Percentiles rank a stretch among this genome's conserved stretches.
Evolutionary conservation across 2,888 invertebrate species (phyloP).

Genomic region (Protodeltote pygarga): DNA sequence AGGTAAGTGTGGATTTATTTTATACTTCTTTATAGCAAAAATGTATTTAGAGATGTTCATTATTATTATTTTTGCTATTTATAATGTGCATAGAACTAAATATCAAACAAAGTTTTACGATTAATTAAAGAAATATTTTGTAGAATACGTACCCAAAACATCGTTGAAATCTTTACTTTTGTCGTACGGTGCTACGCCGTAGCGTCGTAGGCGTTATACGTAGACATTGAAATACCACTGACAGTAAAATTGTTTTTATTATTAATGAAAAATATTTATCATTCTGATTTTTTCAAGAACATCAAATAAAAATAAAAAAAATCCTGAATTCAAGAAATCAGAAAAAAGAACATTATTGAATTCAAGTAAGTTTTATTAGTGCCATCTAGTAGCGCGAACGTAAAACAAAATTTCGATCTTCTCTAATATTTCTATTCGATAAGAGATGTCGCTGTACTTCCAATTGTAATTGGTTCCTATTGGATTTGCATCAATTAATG

Average conservation of each 20-base stretch:
- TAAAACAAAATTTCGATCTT: constrained; percentile 21
- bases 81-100: no score
- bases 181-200: constrained; percentile 40
- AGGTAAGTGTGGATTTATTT: no score
- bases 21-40: no score
- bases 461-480: no score
- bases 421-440: constrained; percentile 51
- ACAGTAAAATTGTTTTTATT: background rate
- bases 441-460: constrained; percentile 61
- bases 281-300: background rate
- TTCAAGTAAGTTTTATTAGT: background rate
- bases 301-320: no score
- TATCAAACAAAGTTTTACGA: no score
- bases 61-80: no score
- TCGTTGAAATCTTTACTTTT: background rate
- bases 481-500: no score
- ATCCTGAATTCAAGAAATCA: no score
- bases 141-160: no score
- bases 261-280: background rate
- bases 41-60: no score
- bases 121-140: no score
- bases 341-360: background rate
- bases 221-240: background rate
- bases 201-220: constrained; percentile 11
- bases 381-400: constrained; percentile 53